These are phyloP conservation scores for Loripinus fragilis DNA, from an alignment of 2,888 invertebrate species.

Conservation along the genomic window DNA sequence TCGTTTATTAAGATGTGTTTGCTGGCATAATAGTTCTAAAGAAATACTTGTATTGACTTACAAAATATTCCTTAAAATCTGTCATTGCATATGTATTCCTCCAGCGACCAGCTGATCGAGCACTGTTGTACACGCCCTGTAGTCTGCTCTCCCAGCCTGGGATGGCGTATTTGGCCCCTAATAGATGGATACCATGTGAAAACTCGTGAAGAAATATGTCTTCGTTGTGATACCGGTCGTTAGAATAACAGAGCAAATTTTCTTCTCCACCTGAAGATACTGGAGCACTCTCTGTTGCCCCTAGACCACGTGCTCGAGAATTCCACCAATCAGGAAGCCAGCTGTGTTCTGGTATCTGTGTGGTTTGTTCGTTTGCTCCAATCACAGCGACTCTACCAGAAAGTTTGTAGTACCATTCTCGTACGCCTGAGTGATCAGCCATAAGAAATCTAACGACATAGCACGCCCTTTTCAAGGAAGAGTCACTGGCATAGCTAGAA, in stretches of 20 bases:
- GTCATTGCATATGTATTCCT: constrained; percentile 24
- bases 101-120: not conserved
- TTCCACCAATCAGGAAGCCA: constrained; percentile 58
- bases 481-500: constrained; percentile 58
- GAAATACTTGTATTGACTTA: too few species aligned
- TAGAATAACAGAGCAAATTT: constrained; percentile 67
- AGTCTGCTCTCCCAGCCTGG: constrained; percentile 50
- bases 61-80: constrained; percentile 63
- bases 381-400: constrained; percentile 73
- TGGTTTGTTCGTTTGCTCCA: constrained; percentile 57
- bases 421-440: constrained; percentile 68
- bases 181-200: constrained; percentile 64
- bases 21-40: too few species aligned
- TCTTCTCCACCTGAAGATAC: constrained; percentile 71
- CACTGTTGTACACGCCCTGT: not conserved
- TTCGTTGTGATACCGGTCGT: constrained; percentile 45
- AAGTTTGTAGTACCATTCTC: constrained; percentile 67
- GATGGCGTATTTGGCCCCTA: constrained; percentile 65
- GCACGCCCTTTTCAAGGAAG: constrained; percentile 73
- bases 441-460: constrained; percentile 74
- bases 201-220: constrained; percentile 70
- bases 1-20: too few species aligned
- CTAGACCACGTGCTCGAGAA: constrained; percentile 67
- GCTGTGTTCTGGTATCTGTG: constrained; percentile 70
- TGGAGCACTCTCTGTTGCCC: constrained; percentile 65